Evolutionary conservation across 2,888 invertebrate genomes (phyloP).

Genomic region (Drosophila pegasa): DNA sequence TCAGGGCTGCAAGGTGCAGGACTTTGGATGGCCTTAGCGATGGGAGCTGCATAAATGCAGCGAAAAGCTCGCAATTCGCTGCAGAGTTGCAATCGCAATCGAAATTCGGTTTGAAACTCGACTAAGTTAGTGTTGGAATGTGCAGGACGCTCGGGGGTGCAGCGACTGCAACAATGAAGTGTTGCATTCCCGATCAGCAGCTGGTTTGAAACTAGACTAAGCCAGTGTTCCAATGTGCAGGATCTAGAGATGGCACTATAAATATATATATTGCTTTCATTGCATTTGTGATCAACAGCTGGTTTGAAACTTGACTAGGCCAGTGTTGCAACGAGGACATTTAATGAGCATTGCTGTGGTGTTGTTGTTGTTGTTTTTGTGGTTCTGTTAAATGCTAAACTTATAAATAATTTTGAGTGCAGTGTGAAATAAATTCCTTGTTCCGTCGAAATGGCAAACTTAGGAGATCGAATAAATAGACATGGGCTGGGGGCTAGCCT

Average conservation of each 20-base stretch:
- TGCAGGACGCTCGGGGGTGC: slow-evolving; percentile 22
- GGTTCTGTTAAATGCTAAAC: slow-evolving; percentile 18
- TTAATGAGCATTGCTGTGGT: slow-evolving; percentile 43
- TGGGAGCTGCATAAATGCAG: not conserved
- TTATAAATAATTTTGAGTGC: slow-evolving; percentile 14
- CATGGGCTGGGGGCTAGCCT: slow-evolving; percentile 6
- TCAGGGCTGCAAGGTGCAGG: slow-evolving; percentile 2
- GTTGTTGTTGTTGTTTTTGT: not conserved
- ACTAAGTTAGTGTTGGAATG: not conserved
- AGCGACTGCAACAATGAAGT: not conserved
- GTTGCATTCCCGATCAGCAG: not conserved
- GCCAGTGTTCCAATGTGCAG: not conserved
- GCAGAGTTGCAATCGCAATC: slow-evolving; percentile 7
- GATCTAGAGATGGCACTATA: not conserved
- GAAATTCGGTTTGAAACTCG: slow-evolving; percentile 1
- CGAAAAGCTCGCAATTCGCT: not conserved
- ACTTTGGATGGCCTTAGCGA: slow-evolving; percentile 14
- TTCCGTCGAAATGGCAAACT: slow-evolving; percentile 38
- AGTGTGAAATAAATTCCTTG: slow-evolving; percentile 43
- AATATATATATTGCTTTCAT: too few relatives aligned
- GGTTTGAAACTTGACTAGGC: slow-evolving; percentile 12
- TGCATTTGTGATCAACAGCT: not conserved
- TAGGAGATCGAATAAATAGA: slow-evolving; percentile 21
- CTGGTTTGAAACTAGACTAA: not conserved
- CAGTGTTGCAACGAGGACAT: not conserved